phyloP scores from a whole-genome alignment of 2,113 vertebrate species.

The Passer montanus region DNA sequence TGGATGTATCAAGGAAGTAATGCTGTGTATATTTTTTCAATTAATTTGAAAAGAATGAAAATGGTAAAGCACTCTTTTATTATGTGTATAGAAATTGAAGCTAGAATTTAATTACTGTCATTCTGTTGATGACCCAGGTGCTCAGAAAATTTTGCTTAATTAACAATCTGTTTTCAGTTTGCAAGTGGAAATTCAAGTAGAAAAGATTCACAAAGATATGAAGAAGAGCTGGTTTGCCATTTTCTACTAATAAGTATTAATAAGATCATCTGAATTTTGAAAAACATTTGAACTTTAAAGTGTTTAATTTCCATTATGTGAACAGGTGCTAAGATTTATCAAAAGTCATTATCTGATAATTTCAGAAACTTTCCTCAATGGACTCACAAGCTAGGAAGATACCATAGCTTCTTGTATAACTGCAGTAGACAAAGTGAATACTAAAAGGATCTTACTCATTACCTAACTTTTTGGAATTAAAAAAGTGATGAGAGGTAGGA shows the following conservation, averaged over 20 bases:
- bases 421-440: neutral
- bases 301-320: conserved; percentile 45
- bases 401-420: neutral
- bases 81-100: conserved; percentile 20
- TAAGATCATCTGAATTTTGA: conserved; percentile 25
- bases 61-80: conserved; percentile 13
- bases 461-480: neutral
- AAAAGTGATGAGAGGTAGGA: neutral
- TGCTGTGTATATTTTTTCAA: conserved; percentile 14
- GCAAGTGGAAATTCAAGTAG: conserved; percentile 35
- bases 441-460: neutral
- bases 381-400: neutral
- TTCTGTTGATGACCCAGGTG: conserved; percentile 27
- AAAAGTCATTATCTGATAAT: conserved; percentile 49
- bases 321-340: conserved; percentile 21
- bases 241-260: conserved; percentile 46
- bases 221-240: neutral
- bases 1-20: neutral
- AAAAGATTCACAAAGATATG: conserved; percentile 1
- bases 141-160: conserved; percentile 46
- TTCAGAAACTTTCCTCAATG: conserved; percentile 45
- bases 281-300: conserved; percentile 57
- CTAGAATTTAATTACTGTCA: conserved; percentile 33
- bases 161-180: conserved; percentile 34
- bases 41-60: conserved; percentile 46